phyloP scores from a whole-genome alignment of 2,888 invertebrate genomes.

The Harpalus rufipes region DNA sequence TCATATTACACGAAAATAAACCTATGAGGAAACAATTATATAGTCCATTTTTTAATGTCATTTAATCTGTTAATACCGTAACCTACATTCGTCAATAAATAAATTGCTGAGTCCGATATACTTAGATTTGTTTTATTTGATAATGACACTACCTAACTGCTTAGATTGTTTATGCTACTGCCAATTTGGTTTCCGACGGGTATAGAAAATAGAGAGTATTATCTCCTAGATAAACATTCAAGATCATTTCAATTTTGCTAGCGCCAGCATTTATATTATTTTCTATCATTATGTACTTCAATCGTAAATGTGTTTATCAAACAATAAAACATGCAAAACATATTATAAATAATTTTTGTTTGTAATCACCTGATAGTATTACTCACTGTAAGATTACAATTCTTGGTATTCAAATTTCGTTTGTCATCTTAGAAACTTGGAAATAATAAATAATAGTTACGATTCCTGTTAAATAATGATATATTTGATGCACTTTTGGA shows the following conservation, averaged over 20 bases:
- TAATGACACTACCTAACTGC: conserved; percentile 9
- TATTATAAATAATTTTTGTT: too few relatives aligned
- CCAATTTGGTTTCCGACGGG: not conserved
- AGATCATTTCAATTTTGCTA: conserved; percentile 35
- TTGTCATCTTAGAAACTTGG: too few relatives aligned
- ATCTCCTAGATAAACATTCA: conserved; percentile 12
- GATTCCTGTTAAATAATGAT: too few relatives aligned
- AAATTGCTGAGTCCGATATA: conserved; percentile 41
- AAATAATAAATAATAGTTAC: too few relatives aligned
- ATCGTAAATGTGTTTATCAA: not conserved
- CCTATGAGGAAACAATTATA: not conserved
- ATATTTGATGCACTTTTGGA: too few relatives aligned
- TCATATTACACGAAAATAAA: not conserved
- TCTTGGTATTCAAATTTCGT: too few relatives aligned
- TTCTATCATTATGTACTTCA: not conserved
- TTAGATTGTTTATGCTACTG: conserved; percentile 14
- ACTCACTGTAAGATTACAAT: too few relatives aligned
- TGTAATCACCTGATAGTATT: too few relatives aligned
- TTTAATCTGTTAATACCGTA: conserved; percentile 31
- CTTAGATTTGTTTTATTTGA: conserved; percentile 35
- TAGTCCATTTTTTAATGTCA: conserved; percentile 24
- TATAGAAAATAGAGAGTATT: conserved; percentile 1
- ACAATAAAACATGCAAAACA: not conserved
- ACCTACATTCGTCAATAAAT: conserved; percentile 65
- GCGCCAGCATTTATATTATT: conserved; percentile 24